A percentile compares a stretch with the other conserved stretches of the same genome.
These are phyloP conservation scores for Hololepta plana DNA, from an alignment of 2,888 invertebrate species.

Conservation along the genomic window DNA sequence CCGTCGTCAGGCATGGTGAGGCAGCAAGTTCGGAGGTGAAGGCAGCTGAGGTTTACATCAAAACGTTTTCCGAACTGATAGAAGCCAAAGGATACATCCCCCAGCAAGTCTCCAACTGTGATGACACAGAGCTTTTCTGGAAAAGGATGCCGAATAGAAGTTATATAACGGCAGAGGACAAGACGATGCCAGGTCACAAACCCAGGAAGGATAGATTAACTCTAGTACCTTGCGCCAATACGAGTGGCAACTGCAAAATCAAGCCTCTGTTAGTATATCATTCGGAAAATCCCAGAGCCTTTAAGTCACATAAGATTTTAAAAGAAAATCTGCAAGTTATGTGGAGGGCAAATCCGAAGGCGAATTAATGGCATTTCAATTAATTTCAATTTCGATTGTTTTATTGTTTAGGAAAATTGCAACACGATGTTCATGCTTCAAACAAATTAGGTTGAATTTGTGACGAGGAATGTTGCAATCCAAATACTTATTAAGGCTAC, in stretches of 20 bases:
- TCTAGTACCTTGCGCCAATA: conserved; percentile 12
- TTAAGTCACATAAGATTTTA: conserved; percentile 9
- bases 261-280: conserved; percentile 15
- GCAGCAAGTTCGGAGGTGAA: conserved; percentile 11
- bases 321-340: conserved; percentile 9
- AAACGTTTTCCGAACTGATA: conserved; percentile 8
- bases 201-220: conserved; percentile 15
- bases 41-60: conserved; percentile 8
- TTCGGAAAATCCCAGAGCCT: conserved; percentile 12
- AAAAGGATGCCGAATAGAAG: conserved; percentile 13
- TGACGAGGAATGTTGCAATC: too few relatives aligned
- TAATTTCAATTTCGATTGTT: too few relatives aligned
- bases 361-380: too few relatives aligned
- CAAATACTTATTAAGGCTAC: too few relatives aligned
- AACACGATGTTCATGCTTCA: too few relatives aligned
- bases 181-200: conserved; percentile 15
- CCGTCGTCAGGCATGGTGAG: conserved; percentile 4
- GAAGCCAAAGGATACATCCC: conserved; percentile 10
- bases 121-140: conserved; percentile 12
- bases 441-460: too few relatives aligned
- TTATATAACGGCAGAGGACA: conserved; percentile 14
- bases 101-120: conserved; percentile 12
- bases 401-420: too few relatives aligned
- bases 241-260: conserved; percentile 14
- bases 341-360: conserved; percentile 9